phyloP scores from a whole-genome alignment of 2,113 vertebrate genomes.

The Amblyornis subalaris region DNA sequence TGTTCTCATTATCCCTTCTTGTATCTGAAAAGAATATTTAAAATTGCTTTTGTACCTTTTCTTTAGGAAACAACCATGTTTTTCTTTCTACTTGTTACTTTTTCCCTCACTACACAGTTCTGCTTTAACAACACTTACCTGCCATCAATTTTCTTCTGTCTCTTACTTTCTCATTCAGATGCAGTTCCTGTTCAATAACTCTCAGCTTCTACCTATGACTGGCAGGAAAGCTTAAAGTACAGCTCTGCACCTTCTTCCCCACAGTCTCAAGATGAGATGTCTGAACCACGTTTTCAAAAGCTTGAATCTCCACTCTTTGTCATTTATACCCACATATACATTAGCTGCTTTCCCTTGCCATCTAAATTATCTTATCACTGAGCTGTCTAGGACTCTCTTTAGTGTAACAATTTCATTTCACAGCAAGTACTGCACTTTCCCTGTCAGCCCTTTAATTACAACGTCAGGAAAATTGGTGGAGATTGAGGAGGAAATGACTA shows the following conservation, averaged over 20 bases:
- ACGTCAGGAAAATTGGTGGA: constrained; percentile 56
- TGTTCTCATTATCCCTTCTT: neutral
- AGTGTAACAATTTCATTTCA: constrained; percentile 63
- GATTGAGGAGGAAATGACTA: constrained; percentile 18
- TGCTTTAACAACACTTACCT: constrained; percentile 26
- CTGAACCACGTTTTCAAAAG: constrained; percentile 6
- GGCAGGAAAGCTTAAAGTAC: constrained; percentile 33
- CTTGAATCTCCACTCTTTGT: constrained; percentile 34
- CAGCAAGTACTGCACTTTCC: constrained; percentile 61
- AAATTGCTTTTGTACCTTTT: constrained; percentile 9
- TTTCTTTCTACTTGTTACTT: constrained; percentile 2
- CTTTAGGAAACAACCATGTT: constrained; percentile 12
- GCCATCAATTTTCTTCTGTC: constrained; percentile 12
- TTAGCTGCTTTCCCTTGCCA: constrained; percentile 59
- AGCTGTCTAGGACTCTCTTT: constrained; percentile 63
- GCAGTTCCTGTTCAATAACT: neutral
- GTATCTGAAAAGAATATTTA: constrained; percentile 24
- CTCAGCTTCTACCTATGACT: neutral
- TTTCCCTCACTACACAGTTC: neutral
- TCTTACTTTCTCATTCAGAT: constrained; percentile 17
- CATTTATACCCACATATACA: constrained; percentile 57
- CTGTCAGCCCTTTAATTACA: constrained; percentile 61
- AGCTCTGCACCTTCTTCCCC: constrained; percentile 38
- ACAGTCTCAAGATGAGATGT: neutral
- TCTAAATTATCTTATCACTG: constrained; percentile 76